Percentiles rank a stretch among this genome's conserved stretches.
Evolutionary conservation across 2,888 invertebrate genomes (phyloP).

Genomic region (Myathropa florea): DNA sequence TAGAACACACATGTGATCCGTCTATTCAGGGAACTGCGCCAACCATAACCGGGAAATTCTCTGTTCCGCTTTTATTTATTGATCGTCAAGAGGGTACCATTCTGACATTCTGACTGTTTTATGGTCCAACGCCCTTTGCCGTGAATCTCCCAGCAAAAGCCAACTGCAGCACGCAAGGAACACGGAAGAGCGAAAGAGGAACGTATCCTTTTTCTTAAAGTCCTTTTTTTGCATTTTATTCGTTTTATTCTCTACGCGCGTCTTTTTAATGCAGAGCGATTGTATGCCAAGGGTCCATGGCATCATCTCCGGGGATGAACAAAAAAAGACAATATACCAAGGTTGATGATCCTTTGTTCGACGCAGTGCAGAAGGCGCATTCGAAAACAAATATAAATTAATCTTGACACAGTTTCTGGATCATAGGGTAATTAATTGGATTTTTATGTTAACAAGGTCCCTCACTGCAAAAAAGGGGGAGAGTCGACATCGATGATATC

Average conservation of each 20-base stretch:
- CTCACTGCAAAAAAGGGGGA: neutral
- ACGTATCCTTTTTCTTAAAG: conserved; percentile 59
- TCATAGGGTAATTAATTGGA: conserved; percentile 67
- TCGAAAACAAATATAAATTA: conserved; percentile 81
- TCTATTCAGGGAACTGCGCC: neutral
- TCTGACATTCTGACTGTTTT: conserved; percentile 62
- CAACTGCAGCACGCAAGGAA: conserved; percentile 56
- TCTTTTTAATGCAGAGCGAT: conserved; percentile 62
- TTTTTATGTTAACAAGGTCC: conserved; percentile 69
- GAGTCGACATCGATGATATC: neutral
- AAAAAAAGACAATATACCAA: neutral
- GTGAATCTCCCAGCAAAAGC: conserved; percentile 36
- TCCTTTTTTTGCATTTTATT: conserved; percentile 30
- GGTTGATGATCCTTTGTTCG: conserved; percentile 58
- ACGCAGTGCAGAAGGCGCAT: conserved; percentile 74
- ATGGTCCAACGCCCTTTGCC: conserved; percentile 68
- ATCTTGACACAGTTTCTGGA: conserved; percentile 78
- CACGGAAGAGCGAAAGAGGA: conserved; percentile 37
- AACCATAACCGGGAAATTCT: conserved; percentile 8
- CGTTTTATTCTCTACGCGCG: neutral
- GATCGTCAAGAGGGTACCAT: conserved; percentile 34
- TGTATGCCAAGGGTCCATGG: conserved; percentile 26
- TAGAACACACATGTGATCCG: neutral
- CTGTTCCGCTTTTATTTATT: conserved; percentile 56
- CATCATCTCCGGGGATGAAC: neutral